Evolutionary conservation across 2,797 vertebrate species (phyloP).

Genomic region (Scyliorhinus canicula): DNA sequence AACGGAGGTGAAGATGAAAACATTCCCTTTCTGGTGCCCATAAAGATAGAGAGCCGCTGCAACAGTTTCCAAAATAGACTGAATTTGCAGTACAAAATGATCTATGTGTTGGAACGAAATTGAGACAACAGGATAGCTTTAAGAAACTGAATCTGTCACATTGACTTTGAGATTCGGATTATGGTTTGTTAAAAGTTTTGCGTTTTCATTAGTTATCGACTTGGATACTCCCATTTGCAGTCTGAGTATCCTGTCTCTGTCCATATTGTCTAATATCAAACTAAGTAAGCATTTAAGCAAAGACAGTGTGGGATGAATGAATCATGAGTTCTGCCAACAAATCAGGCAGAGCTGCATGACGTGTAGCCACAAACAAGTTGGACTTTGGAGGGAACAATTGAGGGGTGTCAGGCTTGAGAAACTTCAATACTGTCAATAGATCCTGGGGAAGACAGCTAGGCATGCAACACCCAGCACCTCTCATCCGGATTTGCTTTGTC

Average conservation of each 20-base stretch:
- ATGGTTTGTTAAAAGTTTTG: neutral
- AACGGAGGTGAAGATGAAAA: neutral
- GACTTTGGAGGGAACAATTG: neutral
- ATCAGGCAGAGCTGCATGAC: neutral
- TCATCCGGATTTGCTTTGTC: neutral
- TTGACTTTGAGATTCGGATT: neutral
- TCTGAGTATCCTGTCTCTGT: neutral
- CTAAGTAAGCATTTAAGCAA: neutral
- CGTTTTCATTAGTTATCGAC: neutral
- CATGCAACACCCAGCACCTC: neutral
- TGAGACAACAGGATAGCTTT: neutral
- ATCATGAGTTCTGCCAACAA: neutral
- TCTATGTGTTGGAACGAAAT: neutral
- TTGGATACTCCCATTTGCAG: neutral
- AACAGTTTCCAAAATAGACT: neutral
- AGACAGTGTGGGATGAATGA: neutral
- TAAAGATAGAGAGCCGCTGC: neutral
- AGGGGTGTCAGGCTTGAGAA: neutral
- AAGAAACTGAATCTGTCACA: neutral
- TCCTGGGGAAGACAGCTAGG: neutral
- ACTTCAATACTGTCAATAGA: neutral
- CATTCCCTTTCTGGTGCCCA: neutral
- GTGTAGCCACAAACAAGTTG: neutral
- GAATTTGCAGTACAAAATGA: neutral
- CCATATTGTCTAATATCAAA: neutral